A percentile compares a stretch with the other conserved stretches of the same genome.
Conservation (phyloP, 2,797 vertebrate genomes). For the Sciurus carolinensis region DNA sequence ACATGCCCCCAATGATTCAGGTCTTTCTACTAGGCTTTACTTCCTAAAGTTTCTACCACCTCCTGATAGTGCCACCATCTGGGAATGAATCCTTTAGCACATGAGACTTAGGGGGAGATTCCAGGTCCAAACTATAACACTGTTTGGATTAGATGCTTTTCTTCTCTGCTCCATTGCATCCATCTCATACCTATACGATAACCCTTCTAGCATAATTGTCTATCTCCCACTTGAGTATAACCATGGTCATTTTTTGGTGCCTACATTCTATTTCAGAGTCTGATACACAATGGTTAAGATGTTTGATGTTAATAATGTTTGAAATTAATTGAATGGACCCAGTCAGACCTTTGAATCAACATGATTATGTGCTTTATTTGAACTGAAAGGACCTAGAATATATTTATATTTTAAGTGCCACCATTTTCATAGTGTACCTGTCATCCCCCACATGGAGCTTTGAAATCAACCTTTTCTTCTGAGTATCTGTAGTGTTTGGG, state of each 20-base stretch:
- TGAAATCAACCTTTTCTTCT: background rate
- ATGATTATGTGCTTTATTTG: background rate
- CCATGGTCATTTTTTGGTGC: background rate
- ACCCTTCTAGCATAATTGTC: background rate
- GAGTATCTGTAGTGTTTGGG: background rate
- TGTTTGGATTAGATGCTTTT: background rate
- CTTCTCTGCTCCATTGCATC: background rate
- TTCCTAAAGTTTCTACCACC: background rate
- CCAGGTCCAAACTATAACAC: background rate
- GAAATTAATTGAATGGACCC: background rate
- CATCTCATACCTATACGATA: background rate
- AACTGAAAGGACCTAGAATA: background rate
- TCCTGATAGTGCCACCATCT: background rate
- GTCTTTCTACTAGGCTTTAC: background rate
- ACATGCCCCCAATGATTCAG: background rate
- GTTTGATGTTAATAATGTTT: no score
- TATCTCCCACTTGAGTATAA: background rate
- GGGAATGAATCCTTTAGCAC: background rate
- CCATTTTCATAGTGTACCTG: background rate
- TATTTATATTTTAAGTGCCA: background rate
- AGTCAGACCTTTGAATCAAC: background rate
- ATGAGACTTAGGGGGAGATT: background rate
- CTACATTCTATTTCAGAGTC: background rate
- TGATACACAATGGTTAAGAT: background rate
- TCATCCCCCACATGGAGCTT: background rate